Evolutionary conservation across 2,113 vertebrate species (phyloP), one percentile per base, ranked within the genome.

Genomic region (Cyprinodon variegatus): DNA sequence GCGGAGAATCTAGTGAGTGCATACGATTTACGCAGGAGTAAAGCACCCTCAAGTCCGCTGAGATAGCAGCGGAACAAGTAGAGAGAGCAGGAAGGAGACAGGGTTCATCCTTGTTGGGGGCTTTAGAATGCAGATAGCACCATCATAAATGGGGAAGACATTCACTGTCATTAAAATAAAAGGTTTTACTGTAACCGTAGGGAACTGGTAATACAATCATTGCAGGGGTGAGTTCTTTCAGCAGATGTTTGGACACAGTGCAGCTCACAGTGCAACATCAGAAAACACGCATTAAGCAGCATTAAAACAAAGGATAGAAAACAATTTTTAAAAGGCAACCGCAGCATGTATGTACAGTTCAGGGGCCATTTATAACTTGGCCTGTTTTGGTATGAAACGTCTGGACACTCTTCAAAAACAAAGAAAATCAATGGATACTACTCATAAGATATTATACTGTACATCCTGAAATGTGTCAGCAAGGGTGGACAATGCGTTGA

Each of bases 331-430:
- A 80, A 78, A 83, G 61, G 45, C 46, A 77, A 81, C 68, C 8
- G 70, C 61, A 78, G 43, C 48, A 78, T 14, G 68, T 87, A 92
- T 93, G 68, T 91, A 93, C 89, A 91, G 60, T 70, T 57, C 60
- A 68, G 37, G 61, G 88, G 84, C 88, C 89, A 20, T 72, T 76
- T 53, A 15, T 70, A 72, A 76, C 72, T 13, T 83, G 89, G 83
- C 91, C 87, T 78, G 70, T 88, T 94, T 94, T 93, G 91, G 93
- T 93, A 88, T 90, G 74, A 65, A 70, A 78, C 72, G 77, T 81
- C 70, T 61, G 81, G 71, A 86, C 61, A 40, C 59, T 86, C 70
- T 37, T 61, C 2, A 12, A 53, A 6, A 9, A 12, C 36, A 6
- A 8, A 61, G 13, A 20, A 40, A 67, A 75, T 81, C 79, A 84